Evolutionary conservation across 2,113 vertebrate genomes (phyloP), one percentile per base, ranked within the genome.

Genomic region (Lontra canadensis): DNA sequence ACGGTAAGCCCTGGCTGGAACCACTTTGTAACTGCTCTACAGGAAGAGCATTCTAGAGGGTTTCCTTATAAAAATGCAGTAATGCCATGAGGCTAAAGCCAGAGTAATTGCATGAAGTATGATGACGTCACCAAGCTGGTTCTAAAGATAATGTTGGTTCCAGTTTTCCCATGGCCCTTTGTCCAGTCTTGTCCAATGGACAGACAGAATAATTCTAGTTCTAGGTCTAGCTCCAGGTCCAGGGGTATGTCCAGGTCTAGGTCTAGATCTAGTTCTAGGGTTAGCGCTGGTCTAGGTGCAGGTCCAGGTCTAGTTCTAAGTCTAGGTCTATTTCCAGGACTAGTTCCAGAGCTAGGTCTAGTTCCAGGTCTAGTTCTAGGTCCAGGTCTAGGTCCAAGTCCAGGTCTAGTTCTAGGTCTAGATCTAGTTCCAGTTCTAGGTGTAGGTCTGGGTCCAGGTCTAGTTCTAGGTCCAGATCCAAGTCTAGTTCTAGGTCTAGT

Each of bases 301-400:
- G 9, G 3, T 10, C 17, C 3, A 42, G n/a, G 3, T 8, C 5
- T 6, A 18, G 44, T 1, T 86, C 21, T 11, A 25, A 7, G 1
- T 89, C 2, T 7, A 55, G 34, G 14, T 52, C 4, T 18, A 36
- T 13, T 1, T n/a, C 29, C n/a, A n/a, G n/a, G n/a, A n/a, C n/a
- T n/a, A n/a, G n/a, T n/a, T 57, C 36, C 42, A 23, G 69, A 11
- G 42, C 34, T 20, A 29, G 65, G 13, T 52, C 18, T 57, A 71
- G 63, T 29, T 44, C 36, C 15, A 9, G 9, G 21, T 63, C 63
- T 7, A 15, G 29, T 0, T 65, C 31, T 9, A 34, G 29, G 44
- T 78, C 15, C 1, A 34, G 29, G 2, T 79, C 17, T 34, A 59
- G 73, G 13, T 39, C 25, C 3, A 78, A 6, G 14, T 47, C 74